Evolutionary conservation across 2,888 invertebrate genomes (phyloP), one percentile per base, ranked within the genome.

Genomic region (Hesperia comma): DNA sequence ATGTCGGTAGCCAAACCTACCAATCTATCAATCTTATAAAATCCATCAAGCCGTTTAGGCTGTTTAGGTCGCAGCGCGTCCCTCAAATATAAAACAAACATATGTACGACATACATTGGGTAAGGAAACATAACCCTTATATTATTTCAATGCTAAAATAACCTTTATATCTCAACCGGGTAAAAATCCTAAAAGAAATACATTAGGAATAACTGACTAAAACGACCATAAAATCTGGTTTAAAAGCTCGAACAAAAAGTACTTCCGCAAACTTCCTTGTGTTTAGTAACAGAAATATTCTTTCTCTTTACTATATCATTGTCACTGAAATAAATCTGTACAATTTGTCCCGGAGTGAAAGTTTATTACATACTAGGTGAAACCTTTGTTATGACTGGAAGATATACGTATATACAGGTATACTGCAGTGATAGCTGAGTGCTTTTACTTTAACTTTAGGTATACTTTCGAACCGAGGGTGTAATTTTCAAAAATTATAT

Each of bases 251-350:
- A 14, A 51, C 51, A 33, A 54, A 54, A 54, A 54, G 10, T 32
- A 33, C 33, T 54, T 15, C 17, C 54, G 32, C 15, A 54, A 54
- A 54, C 33, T 54, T 53, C 54, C 10, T 32, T 21, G 51, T 51
- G 17, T 19, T 51, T 51, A 51, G 51, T 26, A 51, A 53, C 58
- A 64, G 40, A 53, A 57, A 64, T 53, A 51, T 40, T 60, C 58
- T 60, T 54, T 43, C 41, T 64, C 64, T 55, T 41, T 60, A 66
- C 64, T 66, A 66, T 60, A 66, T 66, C 64, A 58, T 63, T 66
- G 64, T 66, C 64, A 60, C 17, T 14, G 7, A 66, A 51, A 66
- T 43, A 66, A 58, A 66, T 66, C 58, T 58, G 41, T n/a, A 60
- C 64, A 26, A 66, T 66, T 66, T 66, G 53, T 66, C 53, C 32